These are phyloP conservation scores for Eupithecia centaureata DNA, from an alignment of 2,888 invertebrate genomes.

Conservation along the genomic window DNA sequence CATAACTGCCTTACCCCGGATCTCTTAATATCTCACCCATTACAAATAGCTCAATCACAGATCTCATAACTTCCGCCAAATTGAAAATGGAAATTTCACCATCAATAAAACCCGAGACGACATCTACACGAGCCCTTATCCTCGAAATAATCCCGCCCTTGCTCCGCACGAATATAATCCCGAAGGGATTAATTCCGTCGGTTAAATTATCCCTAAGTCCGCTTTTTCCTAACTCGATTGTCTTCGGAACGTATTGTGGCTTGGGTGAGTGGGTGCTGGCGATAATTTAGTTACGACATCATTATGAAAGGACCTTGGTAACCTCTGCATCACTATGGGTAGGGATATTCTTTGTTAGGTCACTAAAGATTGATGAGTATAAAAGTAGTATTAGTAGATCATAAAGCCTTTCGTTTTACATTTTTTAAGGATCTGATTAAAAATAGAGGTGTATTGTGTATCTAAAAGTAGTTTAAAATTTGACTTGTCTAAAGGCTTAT, in stretches of 20 bases:
- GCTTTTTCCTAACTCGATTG: conserved; percentile 46
- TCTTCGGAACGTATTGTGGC: conserved; percentile 35
- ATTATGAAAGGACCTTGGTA: not conserved
- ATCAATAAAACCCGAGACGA: conserved; percentile 13
- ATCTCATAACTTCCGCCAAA: conserved; percentile 8
- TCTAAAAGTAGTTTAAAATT: too few relatives aligned
- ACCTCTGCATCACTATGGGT: not conserved
- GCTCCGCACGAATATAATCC: conserved; percentile 55
- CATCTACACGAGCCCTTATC: conserved; percentile 32
- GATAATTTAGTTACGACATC: conserved; percentile 14
- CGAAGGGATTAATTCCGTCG: conserved; percentile 57
- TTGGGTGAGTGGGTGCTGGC: conserved; percentile 11
- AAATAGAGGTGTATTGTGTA: too few relatives aligned
- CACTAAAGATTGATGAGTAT: conserved; percentile 7
- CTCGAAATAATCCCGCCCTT: conserved; percentile 37
- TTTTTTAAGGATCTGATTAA: too few relatives aligned
- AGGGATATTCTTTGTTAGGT: not conserved
- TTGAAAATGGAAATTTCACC: conserved; percentile 10
- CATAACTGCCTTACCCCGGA: not conserved
- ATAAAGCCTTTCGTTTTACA: too few relatives aligned
- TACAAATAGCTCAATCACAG: conserved; percentile 5
- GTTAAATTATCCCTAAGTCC: conserved; percentile 55
- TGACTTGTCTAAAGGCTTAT: too few relatives aligned
- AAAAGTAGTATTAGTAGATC: conserved; percentile 4
- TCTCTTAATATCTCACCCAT: not conserved